Evolutionary conservation across 1,140 invertebrate species (phyloP).

Genomic region (Drosophila kikkawai): DNA sequence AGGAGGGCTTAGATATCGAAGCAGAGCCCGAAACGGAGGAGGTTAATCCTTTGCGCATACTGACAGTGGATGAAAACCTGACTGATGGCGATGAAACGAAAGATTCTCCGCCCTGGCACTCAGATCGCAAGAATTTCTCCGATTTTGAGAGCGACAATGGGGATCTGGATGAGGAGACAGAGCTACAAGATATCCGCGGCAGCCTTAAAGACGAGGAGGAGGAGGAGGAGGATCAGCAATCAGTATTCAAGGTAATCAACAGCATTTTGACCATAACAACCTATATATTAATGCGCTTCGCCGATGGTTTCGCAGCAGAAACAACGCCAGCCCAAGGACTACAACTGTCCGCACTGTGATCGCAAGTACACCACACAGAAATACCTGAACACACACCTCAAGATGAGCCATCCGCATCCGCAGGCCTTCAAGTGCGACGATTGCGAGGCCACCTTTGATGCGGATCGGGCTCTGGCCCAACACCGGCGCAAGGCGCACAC

Average conservation of each 20-base stretch:
- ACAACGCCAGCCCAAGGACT: constrained; percentile 53
- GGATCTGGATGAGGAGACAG: neutral
- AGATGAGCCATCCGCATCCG: constrained; percentile 67
- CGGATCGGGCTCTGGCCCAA: constrained; percentile 55
- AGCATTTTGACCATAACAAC: too few relatives aligned
- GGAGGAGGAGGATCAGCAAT: constrained; percentile 29
- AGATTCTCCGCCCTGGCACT: constrained; percentile 6
- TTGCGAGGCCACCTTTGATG: constrained; percentile 62
- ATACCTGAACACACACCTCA: constrained; percentile 68
- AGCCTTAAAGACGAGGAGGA: neutral
- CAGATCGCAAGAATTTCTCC: neutral
- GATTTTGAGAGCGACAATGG: neutral
- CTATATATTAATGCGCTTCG: neutral
- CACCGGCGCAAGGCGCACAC: constrained; percentile 66
- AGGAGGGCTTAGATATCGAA: constrained; percentile 18
- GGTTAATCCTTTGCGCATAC: constrained; percentile 20
- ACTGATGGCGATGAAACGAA: constrained; percentile 27
- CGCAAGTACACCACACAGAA: constrained; percentile 63
- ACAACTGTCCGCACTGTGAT: constrained; percentile 57
- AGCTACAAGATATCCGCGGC: too few relatives aligned
- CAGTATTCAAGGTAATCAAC: constrained; percentile 58
- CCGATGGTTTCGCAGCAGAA: constrained; percentile 11
- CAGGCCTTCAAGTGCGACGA: constrained; percentile 69
- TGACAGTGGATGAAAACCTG: constrained; percentile 1
- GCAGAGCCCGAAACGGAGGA: constrained; percentile 24